Conservation (phyloP, 2,797 vertebrate genomes). For the Oceanodroma leucorhoa region DNA sequence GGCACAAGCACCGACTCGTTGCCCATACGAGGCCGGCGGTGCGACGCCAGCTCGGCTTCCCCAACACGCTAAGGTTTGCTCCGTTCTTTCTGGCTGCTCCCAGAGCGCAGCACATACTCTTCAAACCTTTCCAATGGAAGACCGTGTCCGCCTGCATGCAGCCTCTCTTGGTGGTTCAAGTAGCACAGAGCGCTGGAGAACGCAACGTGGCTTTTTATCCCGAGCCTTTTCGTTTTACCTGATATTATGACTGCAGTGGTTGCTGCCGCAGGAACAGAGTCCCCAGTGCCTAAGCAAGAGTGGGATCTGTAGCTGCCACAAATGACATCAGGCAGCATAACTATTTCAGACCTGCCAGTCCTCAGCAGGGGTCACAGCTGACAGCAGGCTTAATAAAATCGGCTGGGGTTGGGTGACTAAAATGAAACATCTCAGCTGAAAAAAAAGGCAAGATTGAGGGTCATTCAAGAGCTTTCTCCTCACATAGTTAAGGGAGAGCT, state of each 20-base stretch:
- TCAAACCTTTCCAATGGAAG: not conserved
- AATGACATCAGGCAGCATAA: slow-evolving; percentile 56
- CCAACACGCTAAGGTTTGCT: rapidly evolving
- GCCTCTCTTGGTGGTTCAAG: not conserved
- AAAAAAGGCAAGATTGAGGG: not conserved
- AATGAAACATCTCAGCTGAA: slow-evolving; percentile 33
- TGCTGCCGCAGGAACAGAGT: not conserved
- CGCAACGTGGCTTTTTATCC: rapidly evolving
- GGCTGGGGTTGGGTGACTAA: slow-evolving; percentile 54
- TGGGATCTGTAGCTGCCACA: slow-evolving; percentile 38
- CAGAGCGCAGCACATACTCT: rapidly evolving
- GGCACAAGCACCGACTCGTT: not conserved
- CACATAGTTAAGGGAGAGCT: slow-evolving; percentile 55
- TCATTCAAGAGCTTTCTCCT: slow-evolving; percentile 49
- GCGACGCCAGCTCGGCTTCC: rapidly evolving
- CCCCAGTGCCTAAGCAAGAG: not conserved
- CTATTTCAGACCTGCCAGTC: slow-evolving; percentile 60
- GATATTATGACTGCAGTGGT: not conserved
- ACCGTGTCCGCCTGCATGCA: rapidly evolving
- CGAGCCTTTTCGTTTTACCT: not conserved
- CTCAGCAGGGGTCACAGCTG: slow-evolving; percentile 63
- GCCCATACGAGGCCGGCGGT: rapidly evolving
- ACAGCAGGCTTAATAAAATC: slow-evolving; percentile 55
- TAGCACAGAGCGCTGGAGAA: too few relatives aligned
- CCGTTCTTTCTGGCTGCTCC: not conserved